Conservation (phyloP, 1,140 invertebrate genomes). For the Aethina tumida region DNA sequence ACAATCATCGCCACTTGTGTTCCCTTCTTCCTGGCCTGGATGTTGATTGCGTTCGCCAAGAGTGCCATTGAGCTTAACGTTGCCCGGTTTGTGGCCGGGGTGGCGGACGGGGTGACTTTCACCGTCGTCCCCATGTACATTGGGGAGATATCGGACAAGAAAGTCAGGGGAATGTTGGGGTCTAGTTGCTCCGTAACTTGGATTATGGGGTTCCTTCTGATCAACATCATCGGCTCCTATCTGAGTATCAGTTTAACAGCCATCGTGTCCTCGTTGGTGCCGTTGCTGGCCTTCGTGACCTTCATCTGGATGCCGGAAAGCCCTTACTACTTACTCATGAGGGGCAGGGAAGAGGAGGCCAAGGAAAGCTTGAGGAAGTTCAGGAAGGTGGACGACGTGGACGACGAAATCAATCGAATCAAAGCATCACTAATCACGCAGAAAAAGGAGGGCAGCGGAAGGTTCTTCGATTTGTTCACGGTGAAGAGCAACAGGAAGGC, state of each 20-base stretch:
- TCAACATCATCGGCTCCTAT: conserved; percentile 55
- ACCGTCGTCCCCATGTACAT: conserved; percentile 55
- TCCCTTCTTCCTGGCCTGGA: conserved; percentile 53
- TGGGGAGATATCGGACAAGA: conserved; percentile 53
- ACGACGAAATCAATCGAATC: conserved; percentile 51
- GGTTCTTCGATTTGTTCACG: conserved; percentile 45
- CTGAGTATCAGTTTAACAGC: conserved; percentile 48
- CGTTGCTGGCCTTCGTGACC: conserved; percentile 49
- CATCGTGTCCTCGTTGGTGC: conserved; percentile 44
- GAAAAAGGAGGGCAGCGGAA: conserved; percentile 35
- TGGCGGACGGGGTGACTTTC: conserved; percentile 57
- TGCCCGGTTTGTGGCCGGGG: conserved; percentile 42
- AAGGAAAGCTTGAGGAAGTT: conserved; percentile 49
- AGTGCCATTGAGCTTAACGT: conserved; percentile 42
- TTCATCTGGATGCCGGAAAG: conserved; percentile 69
- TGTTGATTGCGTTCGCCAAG: conserved; percentile 44
- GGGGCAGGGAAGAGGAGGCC: conserved; percentile 49
- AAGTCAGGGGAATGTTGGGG: conserved; percentile 49
- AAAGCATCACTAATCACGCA: conserved; percentile 41
- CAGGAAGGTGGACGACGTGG: conserved; percentile 45
- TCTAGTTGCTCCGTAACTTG: conserved; percentile 25
- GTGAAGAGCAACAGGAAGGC: conserved; percentile 51
- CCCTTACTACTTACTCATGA: conserved; percentile 56
- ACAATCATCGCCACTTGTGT: conserved; percentile 49
- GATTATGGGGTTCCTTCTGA: conserved; percentile 53